phyloP scores from a whole-genome alignment of 2,888 invertebrate genomes.

The Chironomus riparius region DNA sequence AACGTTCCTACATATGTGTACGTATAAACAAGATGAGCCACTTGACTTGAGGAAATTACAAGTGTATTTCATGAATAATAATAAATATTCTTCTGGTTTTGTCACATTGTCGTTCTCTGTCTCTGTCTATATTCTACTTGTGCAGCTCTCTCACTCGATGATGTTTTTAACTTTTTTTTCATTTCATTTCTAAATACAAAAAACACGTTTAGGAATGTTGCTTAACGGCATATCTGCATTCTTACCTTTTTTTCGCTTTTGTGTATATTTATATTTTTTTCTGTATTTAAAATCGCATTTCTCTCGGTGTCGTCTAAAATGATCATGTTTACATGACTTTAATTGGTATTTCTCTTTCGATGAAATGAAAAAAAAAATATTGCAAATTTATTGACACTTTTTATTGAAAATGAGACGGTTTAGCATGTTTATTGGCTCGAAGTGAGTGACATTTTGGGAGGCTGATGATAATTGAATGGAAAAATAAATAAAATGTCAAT shows the following conservation, averaged over 20 bases:
- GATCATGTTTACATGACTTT: neutral
- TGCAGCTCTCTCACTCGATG: too few relatives aligned
- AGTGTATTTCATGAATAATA: neutral
- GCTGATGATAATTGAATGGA: too few relatives aligned
- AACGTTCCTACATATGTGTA: too few relatives aligned
- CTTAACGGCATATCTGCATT: slow-evolving; percentile 15
- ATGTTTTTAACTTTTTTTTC: neutral
- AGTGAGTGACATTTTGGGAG: too few relatives aligned
- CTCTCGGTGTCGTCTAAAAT: too few relatives aligned
- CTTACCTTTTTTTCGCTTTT: neutral
- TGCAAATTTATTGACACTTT: too few relatives aligned
- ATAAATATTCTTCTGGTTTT: neutral
- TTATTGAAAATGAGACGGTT: too few relatives aligned
- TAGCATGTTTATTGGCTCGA: too few relatives aligned
- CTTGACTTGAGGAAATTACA: neutral
- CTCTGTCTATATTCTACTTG: neutral
- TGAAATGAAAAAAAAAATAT: too few relatives aligned
- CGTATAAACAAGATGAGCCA: neutral
- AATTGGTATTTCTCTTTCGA: neutral
- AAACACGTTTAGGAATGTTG: slow-evolving; percentile 10
- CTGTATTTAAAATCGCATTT: neutral
- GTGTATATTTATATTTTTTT: too few relatives aligned
- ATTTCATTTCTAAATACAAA: neutral
- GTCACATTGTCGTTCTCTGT: neutral
- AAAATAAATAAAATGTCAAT: too few relatives aligned